Percentiles rank a stretch among this genome's conserved stretches.
These are phyloP conservation scores for Cuniculus paca DNA, from an alignment of 2,797 vertebrate genomes.

Conservation along the genomic window DNA sequence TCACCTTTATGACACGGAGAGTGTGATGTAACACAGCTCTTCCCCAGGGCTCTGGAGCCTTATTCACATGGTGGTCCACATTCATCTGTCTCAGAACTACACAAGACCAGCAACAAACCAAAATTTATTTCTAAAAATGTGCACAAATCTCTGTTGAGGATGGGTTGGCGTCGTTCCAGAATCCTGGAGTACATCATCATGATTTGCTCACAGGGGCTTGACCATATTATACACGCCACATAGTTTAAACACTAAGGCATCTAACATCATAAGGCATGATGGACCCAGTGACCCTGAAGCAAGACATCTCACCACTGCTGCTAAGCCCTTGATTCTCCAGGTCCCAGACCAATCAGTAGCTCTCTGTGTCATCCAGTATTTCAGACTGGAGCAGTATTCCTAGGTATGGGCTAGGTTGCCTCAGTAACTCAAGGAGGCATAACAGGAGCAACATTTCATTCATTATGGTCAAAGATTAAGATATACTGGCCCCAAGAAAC, in stretches of 20 bases:
- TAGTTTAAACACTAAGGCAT: background rate
- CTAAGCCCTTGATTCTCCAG: background rate
- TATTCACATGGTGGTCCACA: background rate
- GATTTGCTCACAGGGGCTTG: background rate
- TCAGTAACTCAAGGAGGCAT: background rate
- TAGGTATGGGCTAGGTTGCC: background rate
- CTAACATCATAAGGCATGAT: background rate
- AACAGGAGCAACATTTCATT: background rate
- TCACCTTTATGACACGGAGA: background rate
- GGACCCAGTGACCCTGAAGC: background rate
- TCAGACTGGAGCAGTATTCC: background rate
- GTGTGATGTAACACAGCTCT: background rate
- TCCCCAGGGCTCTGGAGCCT: background rate
- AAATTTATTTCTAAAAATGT: background rate
- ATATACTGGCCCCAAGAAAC: background rate
- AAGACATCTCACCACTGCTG: background rate
- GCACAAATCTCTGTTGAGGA: background rate
- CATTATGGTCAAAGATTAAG: background rate
- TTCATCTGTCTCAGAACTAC: background rate
- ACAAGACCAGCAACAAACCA: background rate
- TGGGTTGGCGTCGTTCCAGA: background rate
- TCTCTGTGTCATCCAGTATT: background rate
- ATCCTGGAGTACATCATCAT: background rate
- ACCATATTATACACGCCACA: background rate
- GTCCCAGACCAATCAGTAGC: background rate